phyloP scores from a whole-genome alignment of 2,797 vertebrate genomes.

The Sandelia bainsii region DNA sequence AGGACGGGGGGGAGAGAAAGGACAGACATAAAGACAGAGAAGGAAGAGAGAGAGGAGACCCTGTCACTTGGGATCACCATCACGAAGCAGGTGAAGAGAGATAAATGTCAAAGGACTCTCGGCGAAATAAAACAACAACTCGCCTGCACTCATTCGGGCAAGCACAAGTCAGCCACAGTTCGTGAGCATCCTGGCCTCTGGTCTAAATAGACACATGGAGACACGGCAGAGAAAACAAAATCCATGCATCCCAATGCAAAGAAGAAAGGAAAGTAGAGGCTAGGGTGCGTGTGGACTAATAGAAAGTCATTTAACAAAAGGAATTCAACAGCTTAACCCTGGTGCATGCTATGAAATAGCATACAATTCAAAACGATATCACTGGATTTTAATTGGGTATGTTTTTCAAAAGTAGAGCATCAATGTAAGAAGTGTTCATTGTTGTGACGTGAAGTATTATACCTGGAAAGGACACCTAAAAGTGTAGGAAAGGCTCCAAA shows the following conservation, averaged over 20 bases:
- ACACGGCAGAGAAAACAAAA: slow-evolving; percentile 10
- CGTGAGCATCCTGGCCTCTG: slow-evolving; percentile 59
- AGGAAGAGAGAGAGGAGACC: slow-evolving; percentile 57
- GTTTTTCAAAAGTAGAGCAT: slow-evolving; percentile 22
- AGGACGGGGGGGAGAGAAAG: neutral
- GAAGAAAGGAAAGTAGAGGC: slow-evolving; percentile 23
- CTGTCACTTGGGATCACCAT: slow-evolving; percentile 78
- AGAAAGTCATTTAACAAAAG: slow-evolving; percentile 5
- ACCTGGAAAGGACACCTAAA: slow-evolving; percentile 58
- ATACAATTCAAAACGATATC: neutral
- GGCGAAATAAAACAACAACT: slow-evolving; percentile 80
- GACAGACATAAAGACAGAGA: slow-evolving; percentile 46
- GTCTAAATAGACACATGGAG: slow-evolving; percentile 49
- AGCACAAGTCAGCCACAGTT: slow-evolving; percentile 66
- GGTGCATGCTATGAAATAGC: neutral
- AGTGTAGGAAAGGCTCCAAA: slow-evolving; percentile 56
- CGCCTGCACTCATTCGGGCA: slow-evolving; percentile 72
- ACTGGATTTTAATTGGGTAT: neutral
- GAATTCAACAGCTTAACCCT: slow-evolving; percentile 19
- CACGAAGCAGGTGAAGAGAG: slow-evolving; percentile 84
- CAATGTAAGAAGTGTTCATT: slow-evolving; percentile 15
- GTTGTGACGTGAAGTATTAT: slow-evolving; percentile 25
- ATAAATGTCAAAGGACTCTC: slow-evolving; percentile 85
- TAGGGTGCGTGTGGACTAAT: slow-evolving; percentile 1
- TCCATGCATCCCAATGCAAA: slow-evolving; percentile 33